Evolutionary conservation across 1,140 invertebrate species (phyloP), one percentile per base, ranked within the genome.

Genomic region (Papilio helenus): DNA sequence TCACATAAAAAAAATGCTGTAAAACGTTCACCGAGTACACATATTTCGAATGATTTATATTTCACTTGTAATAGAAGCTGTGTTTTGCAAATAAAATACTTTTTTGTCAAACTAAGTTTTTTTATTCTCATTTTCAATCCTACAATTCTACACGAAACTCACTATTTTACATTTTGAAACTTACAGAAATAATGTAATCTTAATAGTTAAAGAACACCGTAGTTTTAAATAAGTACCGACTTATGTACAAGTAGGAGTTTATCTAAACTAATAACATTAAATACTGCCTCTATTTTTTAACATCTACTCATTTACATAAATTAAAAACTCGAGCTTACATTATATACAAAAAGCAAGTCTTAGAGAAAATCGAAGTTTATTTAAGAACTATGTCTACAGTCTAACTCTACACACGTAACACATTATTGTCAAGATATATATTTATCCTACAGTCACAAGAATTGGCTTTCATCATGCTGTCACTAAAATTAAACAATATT

Each of bases 361-460:
- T 77, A 23, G 26, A 23, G 39, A 68, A 65, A 39, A 44, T 77
- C n/a, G 16, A 61, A 77, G 29, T 77, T 29, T 65, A 20, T 61
- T 61, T 77, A n/a, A 39, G 29, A 61, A 7, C 34, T 77, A 77
- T 26, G 34, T 61, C 76, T 77, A 77, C 55, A 77, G 74, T 77
- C 76, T 77, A 61, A 44, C 20, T 76, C 72, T 77, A 61, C 55
- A 77, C 76, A 77, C 74, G 82, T 76, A 83, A 82, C 61, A 82
- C 80, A 65, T 87, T 85, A 87, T 86, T 86, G 85, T 86, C 85
- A 79, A 83, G 61, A 84, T 81, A 85, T 79, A 68, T 72, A 74
- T 58, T 71, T 76, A 79, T 55, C 51, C 71, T 79, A 81, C 80
- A 81, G 20, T 44, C 76, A 72, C 49, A 61, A 77, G 29, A 44